Percentiles rank a stretch among this genome's conserved stretches.
phyloP scores from a whole-genome alignment of 92 coral and sea anemone species.

The Pocillopora grandis region DNA sequence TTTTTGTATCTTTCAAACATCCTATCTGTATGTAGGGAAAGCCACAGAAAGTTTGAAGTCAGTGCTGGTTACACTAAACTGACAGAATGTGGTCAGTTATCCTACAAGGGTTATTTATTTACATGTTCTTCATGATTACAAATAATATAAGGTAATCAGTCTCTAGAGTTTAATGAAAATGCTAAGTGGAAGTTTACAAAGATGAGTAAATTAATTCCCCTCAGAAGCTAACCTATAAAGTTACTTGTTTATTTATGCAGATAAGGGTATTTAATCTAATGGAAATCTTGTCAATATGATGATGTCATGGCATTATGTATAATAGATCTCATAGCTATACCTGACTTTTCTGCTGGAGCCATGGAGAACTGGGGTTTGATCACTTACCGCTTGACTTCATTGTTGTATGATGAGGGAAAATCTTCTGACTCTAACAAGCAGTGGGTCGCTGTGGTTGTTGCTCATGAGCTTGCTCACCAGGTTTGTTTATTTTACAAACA shows the following conservation, averaged over 20 bases:
- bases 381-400: slow-evolving; percentile 93
- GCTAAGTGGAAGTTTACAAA: no score
- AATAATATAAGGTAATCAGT: background rate
- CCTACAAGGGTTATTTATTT: background rate
- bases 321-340: slow-evolving; percentile 96
- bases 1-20: background rate
- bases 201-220: no score
- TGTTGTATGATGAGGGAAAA: slow-evolving; percentile 72
- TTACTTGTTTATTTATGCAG: no score
- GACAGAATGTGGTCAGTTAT: background rate
- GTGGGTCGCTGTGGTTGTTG: slow-evolving; percentile 94
- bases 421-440: slow-evolving; percentile 83
- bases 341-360: slow-evolving; percentile 98
- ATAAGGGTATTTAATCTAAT: background rate
- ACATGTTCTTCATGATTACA: background rate
- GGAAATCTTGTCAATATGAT: background rate
- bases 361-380: slow-evolving; percentile 99
- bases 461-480: slow-evolving; percentile 99
- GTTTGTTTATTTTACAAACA: slow-evolving; percentile 48
- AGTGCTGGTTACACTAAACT: no score
- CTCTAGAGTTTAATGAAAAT: background rate
- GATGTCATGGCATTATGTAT: slow-evolving; percentile 11
- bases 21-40: no score
- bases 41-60: no score
- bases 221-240: no score